phyloP scores from a whole-genome alignment of 2,888 invertebrate genomes.

The Perdita meconis region DNA sequence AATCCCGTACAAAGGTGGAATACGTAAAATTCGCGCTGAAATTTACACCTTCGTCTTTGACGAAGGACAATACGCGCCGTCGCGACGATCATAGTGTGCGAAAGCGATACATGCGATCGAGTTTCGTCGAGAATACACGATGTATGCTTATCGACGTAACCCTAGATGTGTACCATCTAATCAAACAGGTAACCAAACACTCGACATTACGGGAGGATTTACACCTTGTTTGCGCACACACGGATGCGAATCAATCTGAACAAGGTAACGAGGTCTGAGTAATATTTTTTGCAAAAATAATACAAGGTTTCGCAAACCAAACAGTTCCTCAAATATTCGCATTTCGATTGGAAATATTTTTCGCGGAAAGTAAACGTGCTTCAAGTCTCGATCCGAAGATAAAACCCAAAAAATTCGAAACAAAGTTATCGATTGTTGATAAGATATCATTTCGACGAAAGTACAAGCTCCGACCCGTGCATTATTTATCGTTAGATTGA shows the following conservation, averaged over 20 bases:
- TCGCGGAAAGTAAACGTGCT: neutral
- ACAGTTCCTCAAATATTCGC: neutral
- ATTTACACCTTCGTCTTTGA: conserved; percentile 58
- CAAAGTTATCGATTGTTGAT: neutral
- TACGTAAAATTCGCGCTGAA: conserved; percentile 26
- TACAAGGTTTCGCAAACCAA: too few relatives aligned
- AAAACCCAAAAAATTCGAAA: neutral
- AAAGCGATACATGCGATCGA: conserved; percentile 60
- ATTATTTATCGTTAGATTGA: conserved; percentile 4
- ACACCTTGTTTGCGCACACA: conserved; percentile 45
- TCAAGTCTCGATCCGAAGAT: neutral
- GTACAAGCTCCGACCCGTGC: neutral
- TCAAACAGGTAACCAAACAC: conserved; percentile 61
- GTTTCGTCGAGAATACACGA: conserved; percentile 58
- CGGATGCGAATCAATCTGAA: conserved; percentile 11
- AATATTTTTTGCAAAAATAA: neutral
- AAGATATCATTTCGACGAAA: conserved; percentile 10
- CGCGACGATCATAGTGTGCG: conserved; percentile 36
- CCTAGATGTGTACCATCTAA: conserved; percentile 59
- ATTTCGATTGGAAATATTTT: neutral
- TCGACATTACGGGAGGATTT: conserved; percentile 49
- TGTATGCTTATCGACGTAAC: conserved; percentile 60
- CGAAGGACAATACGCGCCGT: conserved; percentile 34
- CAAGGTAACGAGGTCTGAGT: neutral
- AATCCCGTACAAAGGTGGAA: neutral